Base-by-base conservation (phyloP, 1,140 invertebrate species). In the Sitophilus oryzae region DNA sequence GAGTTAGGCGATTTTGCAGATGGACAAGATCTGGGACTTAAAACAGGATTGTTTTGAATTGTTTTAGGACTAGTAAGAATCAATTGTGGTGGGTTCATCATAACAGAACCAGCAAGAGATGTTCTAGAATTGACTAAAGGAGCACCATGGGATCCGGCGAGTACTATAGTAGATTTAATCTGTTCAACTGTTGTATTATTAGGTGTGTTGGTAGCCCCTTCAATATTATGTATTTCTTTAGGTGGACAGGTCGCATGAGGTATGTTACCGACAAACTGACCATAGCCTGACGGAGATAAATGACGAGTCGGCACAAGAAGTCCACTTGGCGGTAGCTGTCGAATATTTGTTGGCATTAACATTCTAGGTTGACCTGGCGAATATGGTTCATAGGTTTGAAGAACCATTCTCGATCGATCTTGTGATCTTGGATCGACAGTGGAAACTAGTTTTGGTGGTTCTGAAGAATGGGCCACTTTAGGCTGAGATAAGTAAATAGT, bases 401-500 rank as follows among this genome's bases (percentile, higher is more conserved):
- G 62, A 1, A 66, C 40, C 57, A 64, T 63, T 51, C 60, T 60
- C n/a, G 63, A 62, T 14, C 55, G 38, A 18, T 61, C 55, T 34
- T 60, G 51, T 11, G 37, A 18, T 43, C 53, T 52, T n/a, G 54
- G 20, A 8, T 58, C 57, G 3, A 52, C 35, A 10, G 58, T 56
- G 16, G 63, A 44, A 16, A 66, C 58, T 34, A 67, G 51, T 44
- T 63, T 62, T 34, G 64, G 61, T 40, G 60, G 63, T 51, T 69
- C 64, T 6, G 58, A 48, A 25, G 51, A 53, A 37, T 64, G 62
- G 10, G 66, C 69, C 11, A 64, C 52, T 47, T 66, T 70, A n/a
- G 70, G 38, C 65, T 78, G 76, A 51, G 74, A 75, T 21, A 78
- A 59, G 42, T 65, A 64, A 2, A 77, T 62, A 52, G 74, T 78